phyloP scores from a whole-genome alignment of 2,888 invertebrate species.

The Apamea epomidion region DNA sequence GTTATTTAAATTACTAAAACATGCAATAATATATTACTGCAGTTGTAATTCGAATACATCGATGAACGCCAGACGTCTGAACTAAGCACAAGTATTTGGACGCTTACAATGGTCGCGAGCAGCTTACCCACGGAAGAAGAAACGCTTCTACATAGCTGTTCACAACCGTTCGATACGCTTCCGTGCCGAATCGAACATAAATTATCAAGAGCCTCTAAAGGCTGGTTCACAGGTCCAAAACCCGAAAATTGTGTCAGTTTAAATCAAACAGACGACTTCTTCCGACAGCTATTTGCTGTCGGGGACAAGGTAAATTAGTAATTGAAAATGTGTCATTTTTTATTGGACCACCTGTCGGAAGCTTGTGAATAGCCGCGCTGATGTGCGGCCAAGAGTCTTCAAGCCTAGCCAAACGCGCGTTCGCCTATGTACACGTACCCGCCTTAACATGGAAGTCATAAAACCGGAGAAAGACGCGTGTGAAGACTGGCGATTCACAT shows the following conservation, averaged over 20 bases:
- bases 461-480: neutral
- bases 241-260: neutral
- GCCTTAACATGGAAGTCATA: neutral
- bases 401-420: neutral
- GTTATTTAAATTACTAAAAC: neutral
- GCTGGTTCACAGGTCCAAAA: neutral
- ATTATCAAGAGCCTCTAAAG: neutral
- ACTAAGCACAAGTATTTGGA: neutral
- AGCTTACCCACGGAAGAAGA: neutral
- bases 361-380: neutral
- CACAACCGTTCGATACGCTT: neutral
- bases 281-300: neutral
- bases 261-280: neutral
- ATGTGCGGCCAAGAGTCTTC: neutral
- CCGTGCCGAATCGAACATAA: neutral
- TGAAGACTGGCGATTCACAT: neutral
- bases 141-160: neutral
- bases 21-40: neutral
- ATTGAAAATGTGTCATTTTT: neutral
- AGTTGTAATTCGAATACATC: conserved; percentile 4
- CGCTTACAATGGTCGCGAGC: neutral
- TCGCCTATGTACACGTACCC: neutral
- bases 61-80: neutral
- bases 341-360: neutral
- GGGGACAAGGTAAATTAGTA: neutral